Conservation (phyloP, 2,113 vertebrate species). For the Trichomycterus rosablanca region DNA sequence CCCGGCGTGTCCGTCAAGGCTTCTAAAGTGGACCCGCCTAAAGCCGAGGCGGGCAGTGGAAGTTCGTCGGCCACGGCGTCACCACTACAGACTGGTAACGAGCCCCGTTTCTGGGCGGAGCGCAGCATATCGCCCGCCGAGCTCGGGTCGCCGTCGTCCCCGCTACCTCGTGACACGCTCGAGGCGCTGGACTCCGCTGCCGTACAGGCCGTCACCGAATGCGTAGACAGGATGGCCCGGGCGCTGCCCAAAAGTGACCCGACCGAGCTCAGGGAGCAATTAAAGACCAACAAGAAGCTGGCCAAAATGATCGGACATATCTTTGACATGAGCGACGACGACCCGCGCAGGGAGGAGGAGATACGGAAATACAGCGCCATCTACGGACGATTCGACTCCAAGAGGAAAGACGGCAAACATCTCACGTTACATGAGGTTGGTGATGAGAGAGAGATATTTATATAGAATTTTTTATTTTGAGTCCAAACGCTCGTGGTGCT, state of each 20-base stretch:
- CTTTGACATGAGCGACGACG: constrained; percentile 89
- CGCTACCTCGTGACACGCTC: constrained; percentile 73
- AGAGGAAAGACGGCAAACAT: constrained; percentile 94
- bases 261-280: constrained; percentile 74
- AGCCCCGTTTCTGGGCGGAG: constrained; percentile 77
- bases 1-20: constrained; percentile 74
- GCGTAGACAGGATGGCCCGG: constrained; percentile 86
- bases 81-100: constrained; percentile 61
- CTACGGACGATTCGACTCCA: constrained; percentile 96
- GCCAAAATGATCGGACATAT: constrained; percentile 97
- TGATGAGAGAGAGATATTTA: too few relatives aligned
- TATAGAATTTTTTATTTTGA: too few relatives aligned
- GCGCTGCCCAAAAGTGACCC: constrained; percentile 78
- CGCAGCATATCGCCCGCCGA: constrained; percentile 82
- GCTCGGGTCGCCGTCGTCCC: constrained; percentile 87
- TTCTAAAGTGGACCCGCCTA: constrained; percentile 71
- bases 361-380: constrained; percentile 98
- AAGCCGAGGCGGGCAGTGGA: constrained; percentile 57
- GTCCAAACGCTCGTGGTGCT: too few relatives aligned
- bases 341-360: constrained; percentile 88
- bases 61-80: constrained; percentile 63
- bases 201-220: constrained; percentile 86
- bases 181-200: constrained; percentile 86
- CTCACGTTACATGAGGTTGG: constrained; percentile 92
- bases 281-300: constrained; percentile 92